Conservation (phyloP, 2,797 vertebrate species). For the Esox lucius region DNA sequence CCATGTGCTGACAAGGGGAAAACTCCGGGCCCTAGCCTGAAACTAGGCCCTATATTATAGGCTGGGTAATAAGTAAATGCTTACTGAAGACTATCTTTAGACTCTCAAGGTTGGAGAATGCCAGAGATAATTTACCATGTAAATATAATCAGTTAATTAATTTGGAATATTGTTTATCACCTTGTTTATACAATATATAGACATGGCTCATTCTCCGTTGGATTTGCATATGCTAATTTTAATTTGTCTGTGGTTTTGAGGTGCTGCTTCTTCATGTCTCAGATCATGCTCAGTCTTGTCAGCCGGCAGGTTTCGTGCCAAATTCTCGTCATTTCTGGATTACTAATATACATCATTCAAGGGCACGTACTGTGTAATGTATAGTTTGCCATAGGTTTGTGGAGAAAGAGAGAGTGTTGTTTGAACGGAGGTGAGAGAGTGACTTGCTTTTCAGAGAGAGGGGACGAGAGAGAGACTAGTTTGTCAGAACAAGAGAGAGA, state of each 20-base stretch:
- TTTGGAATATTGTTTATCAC: conserved; percentile 14
- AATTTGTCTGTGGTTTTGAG: conserved; percentile 7
- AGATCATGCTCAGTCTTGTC: conserved; percentile 13
- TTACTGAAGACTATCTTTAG: neutral
- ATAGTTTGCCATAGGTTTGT: too few species aligned
- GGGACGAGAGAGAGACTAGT: too few species aligned
- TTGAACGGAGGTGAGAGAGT: too few species aligned
- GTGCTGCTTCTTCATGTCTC: conserved; percentile 5
- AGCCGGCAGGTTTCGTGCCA: neutral
- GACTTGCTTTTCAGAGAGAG: neutral
- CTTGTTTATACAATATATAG: neutral
- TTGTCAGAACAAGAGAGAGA: neutral
- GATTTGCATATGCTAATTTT: conserved; percentile 23
- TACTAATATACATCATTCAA: conserved; percentile 23
- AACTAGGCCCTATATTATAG: neutral
- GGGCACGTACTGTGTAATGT: neutral
- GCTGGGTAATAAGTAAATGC: too few species aligned
- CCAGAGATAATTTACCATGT: conserved; percentile 10
- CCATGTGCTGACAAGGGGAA: neutral
- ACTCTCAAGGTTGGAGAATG: conserved; percentile 1
- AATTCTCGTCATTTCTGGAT: neutral
- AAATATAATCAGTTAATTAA: conserved; percentile 20
- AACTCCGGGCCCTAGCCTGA: neutral
- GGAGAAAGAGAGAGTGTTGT: neutral
- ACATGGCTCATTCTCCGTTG: conserved; percentile 9